Evolutionary conservation across 2,797 vertebrate species (phyloP), one percentile per base, ranked within the genome.

Genomic region (Syndactyla subalaris): DNA sequence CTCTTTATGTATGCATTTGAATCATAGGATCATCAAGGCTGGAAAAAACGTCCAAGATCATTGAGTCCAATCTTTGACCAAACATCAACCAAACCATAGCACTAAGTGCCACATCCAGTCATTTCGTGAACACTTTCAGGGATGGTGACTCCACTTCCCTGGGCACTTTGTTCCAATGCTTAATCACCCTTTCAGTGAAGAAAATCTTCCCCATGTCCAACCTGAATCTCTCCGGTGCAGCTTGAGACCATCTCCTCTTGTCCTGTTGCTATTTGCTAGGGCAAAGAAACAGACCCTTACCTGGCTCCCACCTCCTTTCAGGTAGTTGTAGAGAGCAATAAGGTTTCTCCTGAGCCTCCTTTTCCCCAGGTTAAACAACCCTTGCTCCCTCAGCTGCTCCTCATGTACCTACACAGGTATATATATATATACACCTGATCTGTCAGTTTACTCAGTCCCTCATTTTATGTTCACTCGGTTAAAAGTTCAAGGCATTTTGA

Each of bases 401-500:
- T 72, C 45, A 5, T 16, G 9, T 30, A 51, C 7, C 24, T 34
- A 39, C 17, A 27, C n/a, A 34, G 12, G n/a, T 46, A 26, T 3
- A 39, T 3, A 38, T 38, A 39, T 14, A n/a, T 20, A 26, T 3
- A 26, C 20, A 89, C 10, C 57, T 88, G 52, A 83, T 55, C 14
- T 34, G 7, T 79, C 18, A 5, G 21, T 79, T 93, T 89, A 71
- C 24, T 30, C n/a, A 67, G 10, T 75, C 65, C 43, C 48, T 48
- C 86, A 38, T 20, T 95, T 88, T 88, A 71, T 82, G 46, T 68
- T 95, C 46, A 82, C 58, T 49, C 61, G 27, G 34, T 34, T 91
- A 67, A 92, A 87, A 85, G 52, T 27, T 68, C 54, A 51, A 88
- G 67, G n/a, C 49, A 92, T 87, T 92, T 73, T 78, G 52, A 77